Base-by-base conservation (phyloP, 2,113 vertebrate genomes). In the Gymnobelideus leadbeateri region DNA sequence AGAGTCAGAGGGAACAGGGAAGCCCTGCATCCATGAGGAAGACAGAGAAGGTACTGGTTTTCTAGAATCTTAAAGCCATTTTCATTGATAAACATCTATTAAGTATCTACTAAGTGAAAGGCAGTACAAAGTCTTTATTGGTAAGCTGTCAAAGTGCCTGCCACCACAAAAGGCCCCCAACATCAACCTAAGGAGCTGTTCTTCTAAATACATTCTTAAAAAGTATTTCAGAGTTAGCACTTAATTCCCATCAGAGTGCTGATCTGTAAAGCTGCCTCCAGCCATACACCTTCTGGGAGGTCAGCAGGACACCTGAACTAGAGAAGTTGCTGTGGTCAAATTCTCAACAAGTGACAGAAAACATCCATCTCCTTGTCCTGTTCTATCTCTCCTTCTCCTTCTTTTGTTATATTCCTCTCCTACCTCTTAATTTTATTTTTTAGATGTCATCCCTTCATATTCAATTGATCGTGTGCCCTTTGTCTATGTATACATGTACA, bases 41-140 rank as follows among this genome's bases (percentile, higher is more conserved):
- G 97, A 98, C 93, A 97, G 97, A 94, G 96, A 98, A 98, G 98
- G 98, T 98, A 99, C 47, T 94, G 55, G 23, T 96, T 96, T 46
- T 57, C 55, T 96, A 31, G 8, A 9, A 52, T 91, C 0, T 92
- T 94, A 43, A 92, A 5, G 0, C 92, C 53, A 90, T 95, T 96
- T 91, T 77, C 55, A 54, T 97, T 91, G 94, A 25, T 57, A 2
- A 21, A 84, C 37, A 43, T 84, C n/a, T 43, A 8, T 43, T 84
- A 43, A 84, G 6, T 21, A 43, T n/a, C 68, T 84, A 2, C 1
- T 21, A 77, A 16, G 16, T 84, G 68, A 84, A 43, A 23, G 31
- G 28, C 57, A 68, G 68, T 84, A 11, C 37, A 19, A 11, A 68
- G n/a, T 84, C n/a, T 43, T 77, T 31, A 14, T 0, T 10, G 9